Conservation (phyloP, 2,888 invertebrate species). For the Apeira syringaria region DNA sequence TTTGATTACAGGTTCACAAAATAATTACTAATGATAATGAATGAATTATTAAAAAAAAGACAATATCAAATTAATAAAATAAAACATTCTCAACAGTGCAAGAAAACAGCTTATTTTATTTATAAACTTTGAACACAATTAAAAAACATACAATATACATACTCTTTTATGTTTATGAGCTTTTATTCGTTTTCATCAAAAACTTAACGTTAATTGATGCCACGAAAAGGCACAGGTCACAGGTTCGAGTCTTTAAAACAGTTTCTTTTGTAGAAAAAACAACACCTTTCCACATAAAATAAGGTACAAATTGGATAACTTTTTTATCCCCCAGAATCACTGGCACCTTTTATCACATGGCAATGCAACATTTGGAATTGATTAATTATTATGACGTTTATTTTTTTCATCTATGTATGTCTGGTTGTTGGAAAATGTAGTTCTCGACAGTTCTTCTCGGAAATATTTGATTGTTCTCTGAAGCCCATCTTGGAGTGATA, state of each 20-base stretch:
- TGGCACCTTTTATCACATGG: slow-evolving; percentile 50
- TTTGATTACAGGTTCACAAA: no score
- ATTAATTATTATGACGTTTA: slow-evolving; percentile 51
- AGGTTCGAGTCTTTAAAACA: not conserved
- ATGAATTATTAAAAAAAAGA: no score
- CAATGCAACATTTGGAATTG: slow-evolving; percentile 33
- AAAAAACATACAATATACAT: slow-evolving; percentile 32
- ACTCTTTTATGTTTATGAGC: slow-evolving; percentile 21
- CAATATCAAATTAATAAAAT: no score
- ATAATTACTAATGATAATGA: no score
- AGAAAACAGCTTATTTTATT: slow-evolving; percentile 41
- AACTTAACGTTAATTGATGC: not conserved
- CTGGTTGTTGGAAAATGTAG: slow-evolving; percentile 73
- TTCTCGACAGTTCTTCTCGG: slow-evolving; percentile 90
- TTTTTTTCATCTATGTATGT: slow-evolving; percentile 73
- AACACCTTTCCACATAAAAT: not conserved
- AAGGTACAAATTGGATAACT: slow-evolving; percentile 11
- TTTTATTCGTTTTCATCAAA: not conserved
- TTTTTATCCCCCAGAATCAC: slow-evolving; percentile 25
- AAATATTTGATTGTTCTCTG: slow-evolving; percentile 97
- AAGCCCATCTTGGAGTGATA: slow-evolving; percentile 92
- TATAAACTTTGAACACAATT: slow-evolving; percentile 46
- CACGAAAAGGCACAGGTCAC: not conserved
- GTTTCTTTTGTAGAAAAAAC: not conserved
- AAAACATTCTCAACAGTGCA: slow-evolving; percentile 32